Conservation (phyloP, 2,888 invertebrate genomes). For the Chesias legatella region DNA sequence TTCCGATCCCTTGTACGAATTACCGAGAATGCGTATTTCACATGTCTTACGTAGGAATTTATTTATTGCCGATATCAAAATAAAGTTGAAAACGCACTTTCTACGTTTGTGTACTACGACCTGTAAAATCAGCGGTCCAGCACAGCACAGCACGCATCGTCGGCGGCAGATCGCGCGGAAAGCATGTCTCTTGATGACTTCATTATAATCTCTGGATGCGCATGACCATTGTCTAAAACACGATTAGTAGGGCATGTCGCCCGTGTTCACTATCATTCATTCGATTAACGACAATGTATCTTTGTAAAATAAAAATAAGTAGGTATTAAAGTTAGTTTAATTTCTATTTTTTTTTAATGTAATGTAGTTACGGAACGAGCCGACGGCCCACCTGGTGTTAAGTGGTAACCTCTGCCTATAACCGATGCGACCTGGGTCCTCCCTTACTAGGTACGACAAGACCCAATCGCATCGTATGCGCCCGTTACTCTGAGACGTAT, state of each 20-base stretch:
- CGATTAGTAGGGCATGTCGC: conserved; percentile 28
- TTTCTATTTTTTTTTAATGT: too few relatives aligned
- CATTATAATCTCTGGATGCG: conserved; percentile 34
- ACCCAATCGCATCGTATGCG: too few relatives aligned
- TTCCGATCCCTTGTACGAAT: neutral
- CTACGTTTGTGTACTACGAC: conserved; percentile 30
- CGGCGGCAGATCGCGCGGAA: conserved; percentile 52
- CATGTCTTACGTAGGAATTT: neutral
- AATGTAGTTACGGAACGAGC: too few relatives aligned
- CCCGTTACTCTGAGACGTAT: too few relatives aligned
- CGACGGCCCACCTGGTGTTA: too few relatives aligned
- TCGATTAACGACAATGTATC: conserved; percentile 3
- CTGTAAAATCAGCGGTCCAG: conserved; percentile 51
- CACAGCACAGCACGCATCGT: conserved; percentile 44
- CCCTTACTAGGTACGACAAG: too few relatives aligned
- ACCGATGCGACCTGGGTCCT: too few relatives aligned
- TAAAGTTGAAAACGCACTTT: conserved; percentile 13
- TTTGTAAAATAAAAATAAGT: too few relatives aligned
- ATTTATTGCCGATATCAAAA: conserved; percentile 4
- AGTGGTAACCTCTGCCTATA: too few relatives aligned
- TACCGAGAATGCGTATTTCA: neutral
- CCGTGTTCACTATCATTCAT: conserved; percentile 9
- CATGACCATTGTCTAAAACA: conserved; percentile 32
- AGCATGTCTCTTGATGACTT: conserved; percentile 48
- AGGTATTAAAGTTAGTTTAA: too few relatives aligned